Evolutionary conservation across 2,888 invertebrate genomes (phyloP).

Genomic region (Lepidocyrtinus sp.): DNA sequence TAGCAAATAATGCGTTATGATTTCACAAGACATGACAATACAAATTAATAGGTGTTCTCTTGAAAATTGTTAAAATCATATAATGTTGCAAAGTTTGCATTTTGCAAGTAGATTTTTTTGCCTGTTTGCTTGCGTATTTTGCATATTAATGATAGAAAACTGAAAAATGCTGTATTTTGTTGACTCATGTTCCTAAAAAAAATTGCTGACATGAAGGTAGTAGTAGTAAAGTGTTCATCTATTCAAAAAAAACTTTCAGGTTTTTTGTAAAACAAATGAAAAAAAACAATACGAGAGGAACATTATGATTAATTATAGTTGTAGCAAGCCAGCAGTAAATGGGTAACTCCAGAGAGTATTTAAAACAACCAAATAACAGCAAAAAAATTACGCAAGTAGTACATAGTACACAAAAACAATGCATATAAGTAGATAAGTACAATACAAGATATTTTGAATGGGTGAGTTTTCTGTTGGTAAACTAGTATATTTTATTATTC

Average conservation of each 20-base stretch:
- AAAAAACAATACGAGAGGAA: no score
- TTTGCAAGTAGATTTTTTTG: neutral
- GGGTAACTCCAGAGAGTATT: neutral
- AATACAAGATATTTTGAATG: neutral
- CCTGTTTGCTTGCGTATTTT: conserved; percentile 32
- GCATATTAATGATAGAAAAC: conserved; percentile 25
- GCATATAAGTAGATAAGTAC: neutral
- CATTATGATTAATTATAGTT: no score
- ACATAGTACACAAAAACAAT: neutral
- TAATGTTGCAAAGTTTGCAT: neutral
- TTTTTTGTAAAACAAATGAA: neutral
- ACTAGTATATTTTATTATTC: no score
- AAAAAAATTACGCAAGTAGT: no score
- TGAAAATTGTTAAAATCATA: conserved; percentile 24
- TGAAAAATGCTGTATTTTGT: conserved; percentile 39
- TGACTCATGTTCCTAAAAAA: conserved; percentile 48
- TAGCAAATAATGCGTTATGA: conserved; percentile 37
- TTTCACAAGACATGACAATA: conserved; percentile 26
- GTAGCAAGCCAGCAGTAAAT: neutral
- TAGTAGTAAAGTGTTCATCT: neutral
- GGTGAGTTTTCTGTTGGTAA: neutral
- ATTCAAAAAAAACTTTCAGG: neutral
- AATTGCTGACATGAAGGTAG: conserved; percentile 41
- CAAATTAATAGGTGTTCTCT: conserved; percentile 28
- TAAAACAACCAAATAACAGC: neutral